phyloP scores from a whole-genome alignment of 1,140 invertebrate genomes.

The Scaptomyza hsui region DNA sequence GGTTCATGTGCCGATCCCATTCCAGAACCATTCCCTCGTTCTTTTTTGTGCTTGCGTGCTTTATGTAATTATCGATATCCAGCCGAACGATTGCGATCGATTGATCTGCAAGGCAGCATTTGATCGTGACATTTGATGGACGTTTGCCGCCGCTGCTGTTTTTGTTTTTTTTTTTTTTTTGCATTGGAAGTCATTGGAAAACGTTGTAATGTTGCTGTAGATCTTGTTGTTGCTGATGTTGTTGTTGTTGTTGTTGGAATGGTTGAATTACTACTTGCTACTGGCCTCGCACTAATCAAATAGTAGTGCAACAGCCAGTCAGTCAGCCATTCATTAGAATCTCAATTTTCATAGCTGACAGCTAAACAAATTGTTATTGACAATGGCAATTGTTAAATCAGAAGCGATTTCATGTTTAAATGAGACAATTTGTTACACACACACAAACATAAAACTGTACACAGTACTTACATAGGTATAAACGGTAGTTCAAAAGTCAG shows the following conservation, averaged over 20 bases:
- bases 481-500: background rate
- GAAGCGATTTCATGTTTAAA: constrained; percentile 75
- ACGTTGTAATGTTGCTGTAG: constrained; percentile 10
- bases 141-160: constrained; percentile 77
- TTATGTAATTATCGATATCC: constrained; percentile 60
- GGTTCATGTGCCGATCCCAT: constrained; percentile 22
- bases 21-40: background rate
- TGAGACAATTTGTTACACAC: constrained; percentile 61
- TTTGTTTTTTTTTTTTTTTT: constrained; percentile 19
- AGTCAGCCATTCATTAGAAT: constrained; percentile 68
- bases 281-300: constrained; percentile 61
- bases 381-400: constrained; percentile 73
- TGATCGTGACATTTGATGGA: constrained; percentile 79
- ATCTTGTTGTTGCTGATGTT: background rate
- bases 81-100: constrained; percentile 53
- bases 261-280: constrained; percentile 28
- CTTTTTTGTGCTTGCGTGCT: constrained; percentile 56
- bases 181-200: constrained; percentile 13
- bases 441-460: background rate
- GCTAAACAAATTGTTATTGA: constrained; percentile 74
- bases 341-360: constrained; percentile 69
- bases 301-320: constrained; percentile 60
- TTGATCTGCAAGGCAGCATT: constrained; percentile 72
- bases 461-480: background rate
- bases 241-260: constrained; percentile 9